Evolutionary conservation across 2,113 vertebrate genomes (phyloP).

Genomic region (Apaloderma vittatum): DNA sequence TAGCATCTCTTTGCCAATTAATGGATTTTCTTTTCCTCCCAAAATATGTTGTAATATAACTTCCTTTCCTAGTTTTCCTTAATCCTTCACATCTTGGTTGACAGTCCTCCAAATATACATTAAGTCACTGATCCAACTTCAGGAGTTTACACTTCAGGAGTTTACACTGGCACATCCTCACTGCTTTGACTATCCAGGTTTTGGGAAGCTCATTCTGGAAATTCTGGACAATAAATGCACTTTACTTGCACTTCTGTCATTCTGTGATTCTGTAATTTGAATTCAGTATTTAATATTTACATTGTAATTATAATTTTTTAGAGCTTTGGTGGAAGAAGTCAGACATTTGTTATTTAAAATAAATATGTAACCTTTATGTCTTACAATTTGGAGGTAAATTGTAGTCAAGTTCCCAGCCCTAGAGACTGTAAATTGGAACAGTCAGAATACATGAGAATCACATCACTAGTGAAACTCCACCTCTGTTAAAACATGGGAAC

Average conservation of each 20-base stretch:
- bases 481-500: not conserved
- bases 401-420: not conserved
- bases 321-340: not conserved
- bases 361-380: not conserved
- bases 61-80: not conserved
- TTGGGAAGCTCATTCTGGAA: not conserved
- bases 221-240: not conserved
- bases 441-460: not conserved
- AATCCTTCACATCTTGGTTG: not conserved
- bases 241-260: not conserved
- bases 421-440: not conserved
- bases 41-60: not conserved
- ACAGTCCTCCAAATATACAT: not conserved
- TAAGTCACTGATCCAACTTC: not conserved
- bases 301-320: not conserved
- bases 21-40: not conserved
- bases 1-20: not conserved
- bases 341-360: not conserved
- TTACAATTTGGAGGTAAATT: not conserved
- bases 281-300: not conserved
- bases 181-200: not conserved
- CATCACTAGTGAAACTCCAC: not conserved
- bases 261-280: not conserved
- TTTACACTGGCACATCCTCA: not conserved
- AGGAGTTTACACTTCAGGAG: not conserved